Conservation (phyloP, 30 jellyfish, hydroid and myxozoan genomes). For the Cassiopea xamachana region DNA sequence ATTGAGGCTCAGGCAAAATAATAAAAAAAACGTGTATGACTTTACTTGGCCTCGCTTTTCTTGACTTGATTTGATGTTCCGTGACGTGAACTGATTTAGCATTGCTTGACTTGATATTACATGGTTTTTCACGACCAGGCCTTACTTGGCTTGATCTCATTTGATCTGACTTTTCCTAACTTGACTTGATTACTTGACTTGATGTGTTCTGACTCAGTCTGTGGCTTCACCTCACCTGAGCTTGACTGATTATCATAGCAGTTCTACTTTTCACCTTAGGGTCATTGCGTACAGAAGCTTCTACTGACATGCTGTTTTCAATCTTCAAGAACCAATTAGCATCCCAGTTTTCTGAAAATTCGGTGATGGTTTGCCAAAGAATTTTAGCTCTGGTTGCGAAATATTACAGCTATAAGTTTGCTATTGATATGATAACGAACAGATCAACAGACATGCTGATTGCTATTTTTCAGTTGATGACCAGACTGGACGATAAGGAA, state of each 20-base stretch:
- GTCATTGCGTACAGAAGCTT: neutral
- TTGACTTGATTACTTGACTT: too few species aligned
- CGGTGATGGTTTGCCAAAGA: neutral
- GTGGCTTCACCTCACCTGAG: neutral
- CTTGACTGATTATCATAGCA: neutral
- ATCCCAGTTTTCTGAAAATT: neutral
- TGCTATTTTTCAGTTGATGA: slow-evolving; percentile 26
- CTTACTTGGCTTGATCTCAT: neutral
- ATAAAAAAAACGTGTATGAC: neutral
- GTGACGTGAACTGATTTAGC: neutral
- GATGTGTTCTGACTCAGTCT: too few species aligned
- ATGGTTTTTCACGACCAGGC: neutral
- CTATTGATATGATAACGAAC: slow-evolving; percentile 8
- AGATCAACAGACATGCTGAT: slow-evolving; percentile 33
- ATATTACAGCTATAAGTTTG: neutral
- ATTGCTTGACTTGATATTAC: neutral
- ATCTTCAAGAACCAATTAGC: slow-evolving; percentile 20
- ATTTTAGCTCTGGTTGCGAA: slow-evolving; percentile 2
- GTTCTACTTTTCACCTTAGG: slow-evolving; percentile 3
- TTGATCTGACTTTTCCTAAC: neutral
- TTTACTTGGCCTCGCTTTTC: neutral
- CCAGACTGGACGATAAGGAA: slow-evolving; percentile 15
- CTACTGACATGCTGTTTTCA: neutral
- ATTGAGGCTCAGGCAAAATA: too few species aligned
- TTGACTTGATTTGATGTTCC: neutral